A percentile compares a stretch with the other conserved stretches of the same genome.
These are phyloP conservation scores for Battus philenor DNA, from an alignment of 1,140 invertebrate species.

Conservation along the genomic window DNA sequence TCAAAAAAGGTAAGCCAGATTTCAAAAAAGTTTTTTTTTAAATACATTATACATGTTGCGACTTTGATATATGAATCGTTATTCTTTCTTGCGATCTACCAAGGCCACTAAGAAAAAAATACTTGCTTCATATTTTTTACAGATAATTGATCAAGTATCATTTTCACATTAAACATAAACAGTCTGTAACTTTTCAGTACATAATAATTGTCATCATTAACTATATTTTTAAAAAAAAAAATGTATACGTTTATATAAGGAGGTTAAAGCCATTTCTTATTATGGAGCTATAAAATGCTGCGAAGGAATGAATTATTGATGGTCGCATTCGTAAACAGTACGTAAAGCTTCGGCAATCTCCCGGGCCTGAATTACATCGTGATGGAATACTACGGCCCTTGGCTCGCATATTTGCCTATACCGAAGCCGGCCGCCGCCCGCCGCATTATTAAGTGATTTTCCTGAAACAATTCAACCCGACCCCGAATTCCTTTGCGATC, in stretches of 20 bases:
- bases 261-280: conserved; percentile 34
- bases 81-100: too few species aligned
- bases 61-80: too few species aligned
- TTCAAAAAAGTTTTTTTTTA: too few species aligned
- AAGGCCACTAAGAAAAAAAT: too few species aligned
- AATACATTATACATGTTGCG: too few species aligned
- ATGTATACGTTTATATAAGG: not conserved
- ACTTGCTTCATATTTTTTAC: too few species aligned
- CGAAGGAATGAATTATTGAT: conserved; percentile 59
- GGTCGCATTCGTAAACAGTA: conserved; percentile 60
- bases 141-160: too few species aligned
- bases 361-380: conserved; percentile 60
- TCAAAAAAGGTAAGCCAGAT: too few species aligned
- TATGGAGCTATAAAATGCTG: conserved; percentile 35
- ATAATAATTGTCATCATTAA: not conserved
- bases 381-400: conserved; percentile 46
- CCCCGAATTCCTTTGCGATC: conserved; percentile 38
- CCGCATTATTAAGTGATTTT: conserved; percentile 54
- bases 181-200: not conserved
- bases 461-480: conserved; percentile 43
- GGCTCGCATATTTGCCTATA: conserved; percentile 42
- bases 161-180: not conserved
- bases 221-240: not conserved
- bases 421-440: conserved; percentile 21
- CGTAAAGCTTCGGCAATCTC: conserved; percentile 58